phyloP scores from a whole-genome alignment of 1,140 invertebrate genomes.

The Monomorium pharaonis region DNA sequence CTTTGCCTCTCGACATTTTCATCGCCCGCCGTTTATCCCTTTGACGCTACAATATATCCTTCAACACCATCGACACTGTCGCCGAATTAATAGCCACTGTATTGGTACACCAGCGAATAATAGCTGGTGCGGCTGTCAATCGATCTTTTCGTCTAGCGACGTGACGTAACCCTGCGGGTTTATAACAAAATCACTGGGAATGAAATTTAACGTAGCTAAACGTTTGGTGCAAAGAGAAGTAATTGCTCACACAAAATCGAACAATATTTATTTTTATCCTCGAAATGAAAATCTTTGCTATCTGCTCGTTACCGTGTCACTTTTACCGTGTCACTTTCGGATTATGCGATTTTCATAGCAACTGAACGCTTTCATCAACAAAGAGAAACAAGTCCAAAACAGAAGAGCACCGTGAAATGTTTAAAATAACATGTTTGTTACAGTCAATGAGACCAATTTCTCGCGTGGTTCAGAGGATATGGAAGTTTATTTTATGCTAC shows the following conservation, averaged over 20 bases:
- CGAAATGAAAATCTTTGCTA: background rate
- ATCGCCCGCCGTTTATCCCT: conserved; percentile 41
- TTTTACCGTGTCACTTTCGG: too few species aligned
- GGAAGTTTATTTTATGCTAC: too few species aligned
- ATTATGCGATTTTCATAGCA: background rate
- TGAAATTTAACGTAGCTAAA: background rate
- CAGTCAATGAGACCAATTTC: background rate
- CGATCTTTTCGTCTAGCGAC: conserved; percentile 17
- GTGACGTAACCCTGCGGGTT: conserved; percentile 29
- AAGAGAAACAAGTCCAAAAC: background rate
- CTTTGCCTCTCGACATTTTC: conserved; percentile 48
- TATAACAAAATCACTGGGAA: conserved; percentile 14
- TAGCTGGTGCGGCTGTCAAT: conserved; percentile 16
- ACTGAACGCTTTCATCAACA: background rate
- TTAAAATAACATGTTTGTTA: background rate
- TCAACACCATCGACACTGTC: conserved; percentile 9
- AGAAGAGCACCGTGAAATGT: background rate
- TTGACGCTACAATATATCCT: conserved; percentile 44
- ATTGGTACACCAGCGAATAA: conserved; percentile 30
- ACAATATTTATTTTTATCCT: background rate
- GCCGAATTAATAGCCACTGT: conserved; percentile 33
- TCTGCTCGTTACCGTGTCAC: background rate
- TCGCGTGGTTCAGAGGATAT: background rate
- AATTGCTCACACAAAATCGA: background rate
- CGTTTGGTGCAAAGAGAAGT: conserved; percentile 9